A percentile compares a stretch with the other conserved stretches of the same genome.
Conservation (phyloP, 2,888 invertebrate genomes). For the Catotricha subobsoleta region DNA sequence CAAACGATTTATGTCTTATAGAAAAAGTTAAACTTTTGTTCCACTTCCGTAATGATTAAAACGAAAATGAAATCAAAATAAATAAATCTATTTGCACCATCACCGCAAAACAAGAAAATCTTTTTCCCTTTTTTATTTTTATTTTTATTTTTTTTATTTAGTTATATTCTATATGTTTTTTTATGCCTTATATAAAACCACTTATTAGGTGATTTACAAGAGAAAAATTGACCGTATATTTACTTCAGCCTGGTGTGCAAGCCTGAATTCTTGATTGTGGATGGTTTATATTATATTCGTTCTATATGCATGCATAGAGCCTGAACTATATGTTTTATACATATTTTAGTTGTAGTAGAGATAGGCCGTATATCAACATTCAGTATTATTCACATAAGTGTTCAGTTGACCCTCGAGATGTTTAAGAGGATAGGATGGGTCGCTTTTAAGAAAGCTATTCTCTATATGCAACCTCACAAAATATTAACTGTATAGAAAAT, state of each 20-base stretch:
- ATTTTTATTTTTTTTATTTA: neutral
- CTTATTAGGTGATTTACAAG: neutral
- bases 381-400: neutral
- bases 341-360: too few relatives aligned
- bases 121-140: neutral
- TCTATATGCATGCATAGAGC: too few relatives aligned
- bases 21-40: neutral
- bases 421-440: neutral
- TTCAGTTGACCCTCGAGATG: neutral
- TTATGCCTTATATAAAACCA: neutral
- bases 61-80: neutral
- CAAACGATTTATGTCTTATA: neutral
- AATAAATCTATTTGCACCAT: too few relatives aligned
- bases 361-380: too few relatives aligned
- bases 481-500: too few relatives aligned
- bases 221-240: slow-evolving; percentile 2
- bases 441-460: slow-evolving; percentile 1
- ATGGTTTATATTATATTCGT: too few relatives aligned
- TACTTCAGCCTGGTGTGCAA: too few relatives aligned
- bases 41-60: slow-evolving; percentile 1
- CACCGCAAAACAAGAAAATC: neutral
- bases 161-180: neutral
- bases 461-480: too few relatives aligned
- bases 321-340: too few relatives aligned
- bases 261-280: too few relatives aligned